Evolutionary conservation across 2,888 invertebrate genomes (phyloP).

Genomic region (Iphiclides podalirius): DNA sequence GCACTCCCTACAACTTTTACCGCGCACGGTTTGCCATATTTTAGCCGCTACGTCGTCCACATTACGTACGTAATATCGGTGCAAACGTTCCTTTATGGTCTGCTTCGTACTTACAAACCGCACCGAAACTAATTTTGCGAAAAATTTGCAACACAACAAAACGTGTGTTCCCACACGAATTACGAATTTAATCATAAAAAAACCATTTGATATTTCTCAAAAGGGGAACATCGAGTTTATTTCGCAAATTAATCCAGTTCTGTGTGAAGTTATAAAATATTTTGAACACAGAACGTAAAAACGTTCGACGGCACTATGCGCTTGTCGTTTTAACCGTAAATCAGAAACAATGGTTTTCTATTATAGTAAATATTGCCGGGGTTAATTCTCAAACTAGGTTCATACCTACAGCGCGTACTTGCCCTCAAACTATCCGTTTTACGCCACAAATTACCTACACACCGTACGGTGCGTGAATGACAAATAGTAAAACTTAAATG

Average conservation of each 20-base stretch:
- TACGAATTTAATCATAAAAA: too few relatives aligned
- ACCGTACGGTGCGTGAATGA: conserved; percentile 38
- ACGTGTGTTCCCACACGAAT: conserved; percentile 25
- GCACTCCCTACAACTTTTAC: conserved; percentile 23
- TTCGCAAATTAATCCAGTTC: too few relatives aligned
- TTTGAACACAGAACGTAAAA: too few relatives aligned
- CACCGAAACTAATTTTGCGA: conserved; percentile 7
- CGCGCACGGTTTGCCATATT: conserved; percentile 2
- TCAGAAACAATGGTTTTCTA: conserved; percentile 45
- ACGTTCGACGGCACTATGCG: too few relatives aligned
- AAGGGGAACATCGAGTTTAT: too few relatives aligned
- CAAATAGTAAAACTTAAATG: conserved; percentile 54
- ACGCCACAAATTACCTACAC: conserved; percentile 51
- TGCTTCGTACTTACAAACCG: conserved; percentile 9
- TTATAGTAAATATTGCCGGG: conserved; percentile 34
- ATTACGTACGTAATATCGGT: conserved; percentile 24
- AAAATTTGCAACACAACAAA: conserved; percentile 12
- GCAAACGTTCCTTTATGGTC: conserved; percentile 14
- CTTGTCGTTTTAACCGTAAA: too few relatives aligned
- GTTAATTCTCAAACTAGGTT: conserved; percentile 44
- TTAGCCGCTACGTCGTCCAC: conserved; percentile 10
- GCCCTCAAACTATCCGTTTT: conserved; percentile 30
- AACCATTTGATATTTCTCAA: too few relatives aligned
- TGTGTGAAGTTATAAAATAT: too few relatives aligned
- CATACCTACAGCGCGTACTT: conserved; percentile 22